Evolutionary conservation across 2,888 invertebrate species (phyloP).

Genomic region (Vesta saturnalis): DNA sequence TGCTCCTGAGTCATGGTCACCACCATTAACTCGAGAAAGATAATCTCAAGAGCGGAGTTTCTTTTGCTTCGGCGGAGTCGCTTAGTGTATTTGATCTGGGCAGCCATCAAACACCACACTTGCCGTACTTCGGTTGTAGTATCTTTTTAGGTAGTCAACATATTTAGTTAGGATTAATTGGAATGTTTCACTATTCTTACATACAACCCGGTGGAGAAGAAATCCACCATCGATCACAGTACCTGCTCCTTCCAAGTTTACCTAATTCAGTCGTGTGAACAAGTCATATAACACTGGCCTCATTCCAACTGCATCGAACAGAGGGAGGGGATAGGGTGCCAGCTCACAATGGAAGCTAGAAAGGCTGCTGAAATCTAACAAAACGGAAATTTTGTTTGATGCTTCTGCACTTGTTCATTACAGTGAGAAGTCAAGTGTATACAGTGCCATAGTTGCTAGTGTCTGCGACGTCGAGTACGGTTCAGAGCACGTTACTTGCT

Average conservation of each 20-base stretch:
- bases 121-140: background rate
- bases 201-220: background rate
- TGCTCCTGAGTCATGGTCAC: slow-evolving; percentile 2
- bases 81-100: background rate
- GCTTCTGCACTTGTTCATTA: background rate
- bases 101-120: background rate
- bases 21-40: background rate
- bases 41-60: background rate
- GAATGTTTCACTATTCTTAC: background rate
- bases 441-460: background rate
- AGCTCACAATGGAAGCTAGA: background rate
- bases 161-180: slow-evolving; percentile 2
- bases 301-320: background rate
- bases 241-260: background rate
- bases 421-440: background rate
- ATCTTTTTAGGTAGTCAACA: background rate
- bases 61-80: background rate
- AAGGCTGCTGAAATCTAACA: too few species aligned
- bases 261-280: background rate
- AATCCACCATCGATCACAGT: background rate
- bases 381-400: too few species aligned
- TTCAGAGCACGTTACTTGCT: background rate
- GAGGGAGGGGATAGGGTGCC: background rate
- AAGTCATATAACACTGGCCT: background rate
- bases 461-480: background rate